These are phyloP conservation scores for Styela plicata DNA, from an alignment of 23 tunicate species.

Conservation along the genomic window DNA sequence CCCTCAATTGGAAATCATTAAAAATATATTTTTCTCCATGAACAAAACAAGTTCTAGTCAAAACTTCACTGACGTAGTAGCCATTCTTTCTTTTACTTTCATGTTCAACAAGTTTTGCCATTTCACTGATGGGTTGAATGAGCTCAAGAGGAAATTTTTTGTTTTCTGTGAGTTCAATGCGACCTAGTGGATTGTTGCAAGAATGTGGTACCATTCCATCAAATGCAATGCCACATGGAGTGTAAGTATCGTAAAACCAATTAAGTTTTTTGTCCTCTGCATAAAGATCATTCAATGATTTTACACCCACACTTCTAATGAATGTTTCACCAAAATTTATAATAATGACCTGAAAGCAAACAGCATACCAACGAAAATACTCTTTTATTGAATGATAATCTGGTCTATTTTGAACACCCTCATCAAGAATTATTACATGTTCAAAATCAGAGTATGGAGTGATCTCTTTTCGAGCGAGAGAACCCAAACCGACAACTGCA, in stretches of 20 bases:
- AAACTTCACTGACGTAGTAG: constrained; percentile 27
- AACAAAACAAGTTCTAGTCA: constrained; percentile 34
- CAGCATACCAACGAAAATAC: constrained; percentile 42
- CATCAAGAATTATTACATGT: constrained; percentile 31
- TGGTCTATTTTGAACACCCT: constrained; percentile 18
- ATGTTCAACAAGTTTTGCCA: constrained; percentile 20
- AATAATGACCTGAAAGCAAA: constrained; percentile 26
- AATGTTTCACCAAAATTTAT: constrained; percentile 43
- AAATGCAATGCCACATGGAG: constrained; percentile 31
- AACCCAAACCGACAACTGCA: constrained; percentile 38
- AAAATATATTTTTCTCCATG: constrained; percentile 6
- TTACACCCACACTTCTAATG: constrained; percentile 24
- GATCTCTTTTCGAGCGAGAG: constrained; percentile 26
- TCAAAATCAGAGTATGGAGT: constrained; percentile 55
- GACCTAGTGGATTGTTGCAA: constrained; percentile 39
- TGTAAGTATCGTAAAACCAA: constrained; percentile 51
- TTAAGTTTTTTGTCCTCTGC: not conserved
- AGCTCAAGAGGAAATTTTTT: constrained; percentile 30
- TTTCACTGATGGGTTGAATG: constrained; percentile 34
- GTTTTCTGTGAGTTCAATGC: constrained; percentile 12
- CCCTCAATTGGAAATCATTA: not conserved
- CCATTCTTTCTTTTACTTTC: constrained; percentile 6
- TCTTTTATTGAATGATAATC: constrained; percentile 26
- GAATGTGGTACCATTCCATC: constrained; percentile 52
- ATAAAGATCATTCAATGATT: not conserved